phyloP scores from a whole-genome alignment of 2,113 vertebrate genomes.

The Paramisgurnus dabryanus region DNA sequence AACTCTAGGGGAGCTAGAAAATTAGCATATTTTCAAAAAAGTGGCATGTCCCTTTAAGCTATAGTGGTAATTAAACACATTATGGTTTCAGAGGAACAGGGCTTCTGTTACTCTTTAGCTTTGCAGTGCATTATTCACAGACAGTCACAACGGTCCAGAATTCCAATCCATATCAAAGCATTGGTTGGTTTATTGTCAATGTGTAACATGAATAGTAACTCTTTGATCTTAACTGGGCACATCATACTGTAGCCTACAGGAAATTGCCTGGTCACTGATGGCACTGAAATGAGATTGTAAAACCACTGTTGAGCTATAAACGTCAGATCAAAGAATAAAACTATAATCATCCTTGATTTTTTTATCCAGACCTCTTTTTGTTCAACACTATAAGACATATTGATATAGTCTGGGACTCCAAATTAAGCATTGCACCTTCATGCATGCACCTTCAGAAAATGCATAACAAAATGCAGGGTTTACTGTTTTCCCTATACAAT shows the following conservation, averaged over 20 bases:
- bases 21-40: too few species aligned
- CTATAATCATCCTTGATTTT: not conserved
- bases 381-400: too few species aligned
- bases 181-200: not conserved
- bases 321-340: not conserved
- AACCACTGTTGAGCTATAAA: not conserved
- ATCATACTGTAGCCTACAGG: not conserved
- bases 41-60: too few species aligned
- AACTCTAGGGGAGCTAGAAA: too few species aligned
- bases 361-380: not conserved
- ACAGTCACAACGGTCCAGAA: conserved; percentile 16
- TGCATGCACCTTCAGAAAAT: not conserved
- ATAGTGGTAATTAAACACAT: conserved; percentile 21
- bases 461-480: not conserved
- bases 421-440: not conserved
- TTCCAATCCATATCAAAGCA: not conserved
- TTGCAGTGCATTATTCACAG: conserved; percentile 34
- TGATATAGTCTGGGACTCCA: not conserved
- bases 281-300: not conserved
- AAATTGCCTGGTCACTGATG: not conserved
- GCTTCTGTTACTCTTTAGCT: conserved; percentile 1
- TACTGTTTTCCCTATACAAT: not conserved
- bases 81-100: conserved; percentile 26
- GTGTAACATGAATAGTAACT: not conserved
- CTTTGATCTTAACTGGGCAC: not conserved